A percentile compares a stretch with the other conserved stretches of the same genome.
These are phyloP conservation scores for Dromiciops gliroides DNA, from an alignment of 2,113 vertebrate genomes.

Conservation along the genomic window DNA sequence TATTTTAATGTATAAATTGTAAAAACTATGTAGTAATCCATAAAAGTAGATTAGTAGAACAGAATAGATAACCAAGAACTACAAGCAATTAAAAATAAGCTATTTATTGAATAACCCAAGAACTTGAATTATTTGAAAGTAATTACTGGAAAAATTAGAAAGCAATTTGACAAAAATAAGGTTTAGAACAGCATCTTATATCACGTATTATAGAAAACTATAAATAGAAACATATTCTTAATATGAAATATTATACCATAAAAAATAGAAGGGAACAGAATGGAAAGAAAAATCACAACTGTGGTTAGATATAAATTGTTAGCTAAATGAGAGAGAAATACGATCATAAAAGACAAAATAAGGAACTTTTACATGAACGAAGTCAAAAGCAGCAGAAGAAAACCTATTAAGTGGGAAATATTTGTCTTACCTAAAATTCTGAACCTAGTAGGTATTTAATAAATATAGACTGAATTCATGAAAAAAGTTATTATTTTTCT, in stretches of 20 bases:
- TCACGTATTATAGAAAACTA: background rate
- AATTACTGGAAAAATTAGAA: background rate
- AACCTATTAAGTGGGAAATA: background rate
- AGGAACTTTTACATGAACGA: background rate
- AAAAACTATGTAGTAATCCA: background rate
- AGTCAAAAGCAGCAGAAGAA: background rate
- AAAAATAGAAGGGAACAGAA: background rate
- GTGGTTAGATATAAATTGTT: background rate
- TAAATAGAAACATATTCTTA: background rate
- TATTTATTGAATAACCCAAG: too few species aligned
- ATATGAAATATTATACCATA: background rate
- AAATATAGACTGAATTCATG: background rate
- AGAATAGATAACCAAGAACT: too few species aligned
- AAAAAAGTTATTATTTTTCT: background rate
- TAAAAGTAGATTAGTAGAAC: background rate
- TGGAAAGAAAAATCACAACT: background rate
- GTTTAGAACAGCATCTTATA: background rate
- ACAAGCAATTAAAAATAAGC: too few species aligned
- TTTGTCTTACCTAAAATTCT: background rate
- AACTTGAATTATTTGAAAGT: background rate
- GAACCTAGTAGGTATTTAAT: background rate
- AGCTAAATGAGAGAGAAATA: background rate
- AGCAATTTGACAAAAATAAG: background rate
- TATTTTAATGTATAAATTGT: background rate
- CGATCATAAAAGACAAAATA: background rate